A percentile compares a stretch with the other conserved stretches of the same genome.
These are phyloP conservation scores for Dasypolia templi DNA, from an alignment of 2,888 invertebrate species.

Conservation along the genomic window DNA sequence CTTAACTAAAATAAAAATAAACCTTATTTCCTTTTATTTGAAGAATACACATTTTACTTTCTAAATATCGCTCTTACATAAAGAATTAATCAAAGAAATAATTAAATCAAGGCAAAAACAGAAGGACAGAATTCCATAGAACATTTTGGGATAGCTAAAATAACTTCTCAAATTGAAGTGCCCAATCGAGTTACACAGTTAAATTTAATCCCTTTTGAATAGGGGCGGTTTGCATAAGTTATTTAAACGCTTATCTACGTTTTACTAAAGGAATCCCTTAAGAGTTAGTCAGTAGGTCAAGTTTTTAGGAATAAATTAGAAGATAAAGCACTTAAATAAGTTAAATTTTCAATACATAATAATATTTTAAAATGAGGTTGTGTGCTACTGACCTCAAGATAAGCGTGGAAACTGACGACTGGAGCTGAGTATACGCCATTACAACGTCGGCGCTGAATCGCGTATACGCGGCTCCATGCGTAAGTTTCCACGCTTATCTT, in stretches of 20 bases:
- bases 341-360: neutral
- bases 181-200: conserved; percentile 51
- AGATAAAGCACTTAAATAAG: too few species aligned
- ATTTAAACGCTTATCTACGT: conserved; percentile 21
- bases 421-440: neutral
- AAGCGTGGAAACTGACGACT: neutral
- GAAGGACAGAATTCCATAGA: conserved; percentile 22
- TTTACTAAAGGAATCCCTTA: neutral
- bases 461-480: too few species aligned
- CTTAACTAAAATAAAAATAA: neutral
- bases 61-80: neutral
- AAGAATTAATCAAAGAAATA: conserved; percentile 4
- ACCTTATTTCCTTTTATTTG: neutral
- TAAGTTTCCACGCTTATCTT: too few species aligned
- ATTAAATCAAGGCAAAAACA: conserved; percentile 41
- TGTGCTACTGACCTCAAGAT: neutral
- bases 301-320: neutral
- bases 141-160: conserved; percentile 39
- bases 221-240: conserved; percentile 25
- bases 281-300: neutral
- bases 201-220: conserved; percentile 47
- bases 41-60: neutral
- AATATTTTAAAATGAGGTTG: neutral
- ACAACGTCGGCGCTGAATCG: too few species aligned
- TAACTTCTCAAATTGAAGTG: conserved; percentile 48